Conservation (phyloP, 2,888 invertebrate species). For the Orgyia antiqua region DNA sequence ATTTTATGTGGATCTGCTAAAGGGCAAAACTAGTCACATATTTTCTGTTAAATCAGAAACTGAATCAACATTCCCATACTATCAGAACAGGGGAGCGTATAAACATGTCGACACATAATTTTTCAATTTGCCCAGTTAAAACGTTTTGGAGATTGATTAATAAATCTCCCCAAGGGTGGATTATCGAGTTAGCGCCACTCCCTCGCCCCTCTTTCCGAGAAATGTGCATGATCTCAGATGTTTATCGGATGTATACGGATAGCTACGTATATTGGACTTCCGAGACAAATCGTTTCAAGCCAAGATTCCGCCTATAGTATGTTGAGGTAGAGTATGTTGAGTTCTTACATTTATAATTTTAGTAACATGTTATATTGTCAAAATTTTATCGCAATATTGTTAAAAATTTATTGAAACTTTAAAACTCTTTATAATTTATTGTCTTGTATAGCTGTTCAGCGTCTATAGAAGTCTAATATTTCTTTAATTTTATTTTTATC, state of each 20-base stretch:
- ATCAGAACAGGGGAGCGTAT: slow-evolving; percentile 27
- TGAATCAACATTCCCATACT: slow-evolving; percentile 28
- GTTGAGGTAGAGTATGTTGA: too few species aligned
- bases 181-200: slow-evolving; percentile 33
- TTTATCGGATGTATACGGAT: slow-evolving; percentile 18
- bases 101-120: slow-evolving; percentile 60
- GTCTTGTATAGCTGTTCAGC: too few species aligned
- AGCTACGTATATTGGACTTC: slow-evolving; percentile 12
- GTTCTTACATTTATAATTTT: too few species aligned
- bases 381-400: too few species aligned
- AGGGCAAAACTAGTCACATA: too few species aligned
- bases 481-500: too few species aligned
- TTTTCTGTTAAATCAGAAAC: slow-evolving; percentile 8
- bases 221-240: slow-evolving; percentile 32
- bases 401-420: too few species aligned
- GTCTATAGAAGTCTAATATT: too few species aligned
- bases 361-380: too few species aligned
- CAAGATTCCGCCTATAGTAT: too few species aligned
- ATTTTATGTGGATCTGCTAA: too few species aligned
- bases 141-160: slow-evolving; percentile 68
- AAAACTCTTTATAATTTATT: too few species aligned
- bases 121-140: slow-evolving; percentile 69
- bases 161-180: slow-evolving; percentile 58
- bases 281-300: slow-evolving; percentile 24
- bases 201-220: slow-evolving; percentile 28